Evolutionary conservation across 2,888 invertebrate species (phyloP).

Genomic region (Pammene aurita): DNA sequence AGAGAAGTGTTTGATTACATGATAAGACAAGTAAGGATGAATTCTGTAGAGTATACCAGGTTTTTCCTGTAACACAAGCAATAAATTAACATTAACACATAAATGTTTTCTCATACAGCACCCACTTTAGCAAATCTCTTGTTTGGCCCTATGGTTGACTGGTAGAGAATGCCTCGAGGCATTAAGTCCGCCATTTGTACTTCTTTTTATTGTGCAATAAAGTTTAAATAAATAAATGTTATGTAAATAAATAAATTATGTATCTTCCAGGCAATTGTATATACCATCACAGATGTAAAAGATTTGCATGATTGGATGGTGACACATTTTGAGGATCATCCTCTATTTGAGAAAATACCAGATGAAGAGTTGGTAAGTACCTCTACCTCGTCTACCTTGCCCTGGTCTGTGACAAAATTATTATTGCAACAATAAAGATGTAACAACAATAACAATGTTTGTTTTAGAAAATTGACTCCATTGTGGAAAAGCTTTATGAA

Average conservation of each 20-base stretch:
- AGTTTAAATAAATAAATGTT: not conserved
- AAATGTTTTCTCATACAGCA: no score
- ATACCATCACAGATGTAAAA: constrained; percentile 98
- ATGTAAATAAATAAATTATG: constrained; percentile 1
- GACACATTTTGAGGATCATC: constrained; percentile 94
- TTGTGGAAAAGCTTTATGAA: constrained; percentile 94
- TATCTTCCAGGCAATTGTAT: constrained; percentile 90
- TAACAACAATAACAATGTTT: not conserved
- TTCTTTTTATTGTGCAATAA: no score
- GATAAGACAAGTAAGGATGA: no score
- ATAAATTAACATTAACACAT: no score
- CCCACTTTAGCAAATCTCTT: no score
- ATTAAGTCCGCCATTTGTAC: no score
- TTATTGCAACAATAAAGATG: not conserved
- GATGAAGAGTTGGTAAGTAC: constrained; percentile 89
- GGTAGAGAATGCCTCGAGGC: no score
- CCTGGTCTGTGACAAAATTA: not conserved
- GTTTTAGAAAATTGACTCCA: constrained; percentile 89
- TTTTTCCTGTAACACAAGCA: no score
- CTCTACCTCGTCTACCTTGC: not conserved
- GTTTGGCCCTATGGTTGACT: no score
- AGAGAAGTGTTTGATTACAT: no score
- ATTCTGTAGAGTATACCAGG: no score
- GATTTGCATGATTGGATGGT: constrained; percentile 99
- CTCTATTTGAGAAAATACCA: constrained; percentile 90